Evolutionary conservation across 2,888 invertebrate genomes (phyloP), one percentile per base, ranked within the genome.

Genomic region (Drosophila lutescens): DNA sequence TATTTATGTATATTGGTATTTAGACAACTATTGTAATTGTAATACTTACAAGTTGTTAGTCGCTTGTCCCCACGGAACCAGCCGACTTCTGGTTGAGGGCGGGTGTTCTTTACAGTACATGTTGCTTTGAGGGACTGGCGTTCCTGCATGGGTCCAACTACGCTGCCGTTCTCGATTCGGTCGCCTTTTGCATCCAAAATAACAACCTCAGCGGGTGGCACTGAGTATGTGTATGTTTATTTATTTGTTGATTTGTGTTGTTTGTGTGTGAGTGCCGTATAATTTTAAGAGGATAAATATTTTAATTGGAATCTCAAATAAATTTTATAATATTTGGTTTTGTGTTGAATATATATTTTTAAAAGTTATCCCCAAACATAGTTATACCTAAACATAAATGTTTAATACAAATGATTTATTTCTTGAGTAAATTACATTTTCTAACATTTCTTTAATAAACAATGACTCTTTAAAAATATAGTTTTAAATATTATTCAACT

Each of bases 1-100:
- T n/a, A n/a, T n/a, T n/a, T n/a, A n/a, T n/a, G n/a, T n/a, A n/a
- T n/a, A n/a, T n/a, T n/a, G 20, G 20, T 20, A 20, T 20, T 23
- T 23, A 23, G 26, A 26, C 26, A 26, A 26, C 26, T 26, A 26
- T 26, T 26, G 26, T 26, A 26, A 26, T 30, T 30, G 3, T 23
- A 12, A 32, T 47, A 47, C 91, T 91, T 80, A 91, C 91, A 89
- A 72, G 90, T 95, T 73, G 94, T 92, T 61, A 95, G 93, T 81
- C 94, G 93, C 54, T 94, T 93, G 44, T 94, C 94, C 80, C 95
- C 96, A 91, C 97, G 96, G 93, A 94, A 97, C 98, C 98, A 98
- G 73, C 94, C 94, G 67, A 98, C 95, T 79, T 94, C 94, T 2
- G 98, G 97, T 76, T 96, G 95, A 0, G 98, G 98, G 80, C 97